Conservation (phyloP, 2,797 vertebrate genomes). For the Chaunax sp. region DNA sequence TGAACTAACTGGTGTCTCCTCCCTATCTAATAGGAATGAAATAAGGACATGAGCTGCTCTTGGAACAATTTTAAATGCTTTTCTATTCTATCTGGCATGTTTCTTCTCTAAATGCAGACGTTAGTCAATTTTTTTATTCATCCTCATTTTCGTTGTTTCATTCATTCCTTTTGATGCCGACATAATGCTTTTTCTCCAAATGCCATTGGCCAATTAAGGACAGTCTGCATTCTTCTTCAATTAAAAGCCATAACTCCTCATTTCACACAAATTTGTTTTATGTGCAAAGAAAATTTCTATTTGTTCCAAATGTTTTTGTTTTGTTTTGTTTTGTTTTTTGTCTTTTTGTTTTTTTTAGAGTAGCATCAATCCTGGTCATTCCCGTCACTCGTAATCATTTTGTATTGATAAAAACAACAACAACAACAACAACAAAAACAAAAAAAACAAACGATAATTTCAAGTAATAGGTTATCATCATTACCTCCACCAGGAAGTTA, state of each 20-base stretch:
- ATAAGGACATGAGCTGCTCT: slow-evolving; percentile 22
- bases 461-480: too few species aligned
- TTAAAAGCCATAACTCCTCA: slow-evolving; percentile 1
- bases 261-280: not conserved
- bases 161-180: slow-evolving; percentile 39
- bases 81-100: not conserved
- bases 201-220: slow-evolving; percentile 28
- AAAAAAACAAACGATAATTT: too few species aligned
- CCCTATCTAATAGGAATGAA: slow-evolving; percentile 39
- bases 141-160: slow-evolving; percentile 32
- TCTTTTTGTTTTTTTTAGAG: too few species aligned
- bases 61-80: slow-evolving; percentile 8
- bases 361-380: not conserved
- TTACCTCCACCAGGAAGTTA: too few species aligned
- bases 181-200: slow-evolving; percentile 20
- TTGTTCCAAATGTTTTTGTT: slow-evolving; percentile 7
- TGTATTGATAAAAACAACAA: not conserved
- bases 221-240: slow-evolving; percentile 5
- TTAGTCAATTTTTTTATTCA: not conserved
- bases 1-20: slow-evolving; percentile 51
- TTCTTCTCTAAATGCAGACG: slow-evolving; percentile 22
- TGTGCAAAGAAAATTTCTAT: not conserved
- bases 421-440: too few species aligned
- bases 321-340: too few species aligned
- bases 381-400: not conserved